These are phyloP conservation scores for Istiophorus platypterus DNA, from an alignment of 2,113 vertebrate genomes.

Conservation along the genomic window DNA sequence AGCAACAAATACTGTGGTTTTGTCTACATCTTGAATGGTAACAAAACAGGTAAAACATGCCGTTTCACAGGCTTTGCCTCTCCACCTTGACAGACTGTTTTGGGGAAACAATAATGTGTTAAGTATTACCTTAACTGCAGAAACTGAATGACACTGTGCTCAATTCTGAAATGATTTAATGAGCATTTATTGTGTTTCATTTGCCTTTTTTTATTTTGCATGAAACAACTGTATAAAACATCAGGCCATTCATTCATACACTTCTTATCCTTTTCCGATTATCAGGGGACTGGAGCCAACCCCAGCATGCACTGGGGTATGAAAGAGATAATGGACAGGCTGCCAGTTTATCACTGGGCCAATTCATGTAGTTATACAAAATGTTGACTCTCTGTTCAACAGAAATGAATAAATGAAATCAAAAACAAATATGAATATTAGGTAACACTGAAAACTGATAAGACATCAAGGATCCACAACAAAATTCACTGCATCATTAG, in stretches of 20 bases:
- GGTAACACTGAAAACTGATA: not conserved
- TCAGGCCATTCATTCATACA: not conserved
- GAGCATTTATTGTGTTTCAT: not conserved
- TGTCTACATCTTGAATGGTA: not conserved
- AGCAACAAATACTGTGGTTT: not conserved
- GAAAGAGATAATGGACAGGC: not conserved
- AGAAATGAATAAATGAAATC: not conserved
- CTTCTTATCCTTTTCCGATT: not conserved
- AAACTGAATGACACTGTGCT: not conserved
- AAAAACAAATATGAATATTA: not conserved
- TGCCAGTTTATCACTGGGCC: not conserved
- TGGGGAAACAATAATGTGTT: constrained; percentile 6
- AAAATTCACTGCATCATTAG: constrained; percentile 2
- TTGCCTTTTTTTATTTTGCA: not conserved
- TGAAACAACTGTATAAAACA: not conserved
- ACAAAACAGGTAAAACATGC: not conserved
- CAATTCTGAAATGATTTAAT: constrained; percentile 16
- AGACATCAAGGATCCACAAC: constrained; percentile 5
- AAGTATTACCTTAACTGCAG: not conserved
- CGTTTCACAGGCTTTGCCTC: constrained; percentile 11
- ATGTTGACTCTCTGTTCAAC: no score
- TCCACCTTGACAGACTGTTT: constrained; percentile 14
- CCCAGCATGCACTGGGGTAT: not conserved
- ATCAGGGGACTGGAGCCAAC: not conserved
- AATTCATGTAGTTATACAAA: not conserved